Base-by-base conservation (phyloP, 2,888 invertebrate genomes). In the Ganaspis brasiliensis region DNA sequence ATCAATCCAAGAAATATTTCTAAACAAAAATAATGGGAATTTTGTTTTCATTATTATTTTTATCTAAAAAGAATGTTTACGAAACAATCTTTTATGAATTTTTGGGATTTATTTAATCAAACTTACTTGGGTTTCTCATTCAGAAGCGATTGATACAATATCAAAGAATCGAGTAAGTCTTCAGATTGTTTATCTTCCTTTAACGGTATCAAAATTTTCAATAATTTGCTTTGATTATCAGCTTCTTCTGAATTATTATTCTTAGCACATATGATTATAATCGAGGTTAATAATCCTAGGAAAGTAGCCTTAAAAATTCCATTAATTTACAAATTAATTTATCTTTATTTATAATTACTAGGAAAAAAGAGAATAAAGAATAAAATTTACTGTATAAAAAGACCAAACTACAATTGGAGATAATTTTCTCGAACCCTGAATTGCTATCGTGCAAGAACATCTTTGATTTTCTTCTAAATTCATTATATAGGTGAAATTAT, bases 301-400 rank as follows among this genome's bases (percentile, higher is more conserved):
- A 59, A 59, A 8, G 31, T 59, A 59, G n/a, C 31, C 59, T 56
- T 59, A 59, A 24, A 57, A 57, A 31, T 52, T 19, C 16, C 9
- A 1, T 10, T 24, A 24, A 56, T 56, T 24, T n/a, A n/a, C n/a
- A n/a, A n/a, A n/a, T n/a, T n/a, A n/a, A n/a, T n/a, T n/a, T n/a
- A 24, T 19, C 4, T 24, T 31, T 3, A 57, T 45, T 52, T 57
- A 37, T 24, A 14, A 72, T 55, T 52, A 35, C 24, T 19, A 45
- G 4, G 4, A 12, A 45, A 3, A 35, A 8, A 35, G 9, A 35
- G n/a, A 45, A 14, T 45, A n/a, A 59, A 73, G 37, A 26, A 9
- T 14, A 73, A 0, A 12, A 49, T 72, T 74, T 75, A 77, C 74
- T 1, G n/a, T 2, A 19, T 77, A 77, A 14, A 74, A 37, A 4